A percentile compares a stretch with the other conserved stretches of the same genome.
phyloP scores from a whole-genome alignment of 2,797 vertebrate genomes.

The Aldrovandia affinis region DNA sequence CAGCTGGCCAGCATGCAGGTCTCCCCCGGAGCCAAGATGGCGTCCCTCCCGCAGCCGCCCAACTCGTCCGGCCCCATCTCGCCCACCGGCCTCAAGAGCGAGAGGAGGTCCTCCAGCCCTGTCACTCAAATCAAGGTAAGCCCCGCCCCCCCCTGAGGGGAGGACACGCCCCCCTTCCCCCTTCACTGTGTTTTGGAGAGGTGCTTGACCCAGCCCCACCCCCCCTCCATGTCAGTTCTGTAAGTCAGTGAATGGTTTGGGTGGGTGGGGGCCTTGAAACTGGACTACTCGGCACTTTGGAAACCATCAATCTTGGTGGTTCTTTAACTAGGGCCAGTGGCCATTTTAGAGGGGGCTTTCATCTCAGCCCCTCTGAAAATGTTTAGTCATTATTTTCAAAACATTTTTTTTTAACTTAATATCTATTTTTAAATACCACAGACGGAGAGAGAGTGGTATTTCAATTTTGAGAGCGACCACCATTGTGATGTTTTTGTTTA shows the following conservation, averaged over 20 bases:
- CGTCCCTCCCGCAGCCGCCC: slow-evolving; percentile 90
- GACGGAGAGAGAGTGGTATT: no score
- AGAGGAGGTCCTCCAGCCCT: slow-evolving; percentile 97
- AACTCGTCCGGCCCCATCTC: slow-evolving; percentile 90
- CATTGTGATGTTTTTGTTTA: no score
- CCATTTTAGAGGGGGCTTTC: no score
- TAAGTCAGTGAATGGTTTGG: slow-evolving; percentile 49
- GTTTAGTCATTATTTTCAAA: no score
- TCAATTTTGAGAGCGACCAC: no score
- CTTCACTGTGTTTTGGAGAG: slow-evolving; percentile 43
- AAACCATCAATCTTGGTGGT: slow-evolving; percentile 70
- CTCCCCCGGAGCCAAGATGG: slow-evolving; percentile 98
- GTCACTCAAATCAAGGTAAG: slow-evolving; percentile 96
- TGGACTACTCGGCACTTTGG: slow-evolving; percentile 46
- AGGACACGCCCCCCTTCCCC: slow-evolving; percentile 40
- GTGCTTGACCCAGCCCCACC: slow-evolving; percentile 59
- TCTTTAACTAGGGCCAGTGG: slow-evolving; percentile 70
- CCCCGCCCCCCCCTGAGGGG: background rate
- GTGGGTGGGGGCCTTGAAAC: slow-evolving; percentile 34
- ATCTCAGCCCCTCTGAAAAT: no score
- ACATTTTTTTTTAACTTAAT: no score
- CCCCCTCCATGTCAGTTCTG: slow-evolving; percentile 47
- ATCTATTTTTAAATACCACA: no score
- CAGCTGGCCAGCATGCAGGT: slow-evolving; percentile 99
- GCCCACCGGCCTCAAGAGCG: slow-evolving; percentile 95